Evolutionary conservation across 2,797 vertebrate genomes (phyloP), one percentile per base, ranked within the genome.

Genomic region (Notolabrus celidotus): DNA sequence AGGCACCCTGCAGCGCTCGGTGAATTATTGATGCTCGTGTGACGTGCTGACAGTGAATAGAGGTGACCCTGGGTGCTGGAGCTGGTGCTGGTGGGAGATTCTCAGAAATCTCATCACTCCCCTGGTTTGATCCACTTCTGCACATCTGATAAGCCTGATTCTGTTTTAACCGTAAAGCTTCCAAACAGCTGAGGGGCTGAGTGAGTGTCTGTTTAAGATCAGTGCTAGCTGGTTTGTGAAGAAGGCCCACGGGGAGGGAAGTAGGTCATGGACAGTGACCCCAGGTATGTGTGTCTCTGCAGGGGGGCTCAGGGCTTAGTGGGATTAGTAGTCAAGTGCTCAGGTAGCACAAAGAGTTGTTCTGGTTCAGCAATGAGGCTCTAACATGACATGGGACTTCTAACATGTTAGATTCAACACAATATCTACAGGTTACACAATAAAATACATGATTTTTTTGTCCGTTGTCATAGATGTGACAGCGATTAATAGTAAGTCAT

Each of bases 1-100:
- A 90, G 86, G 79, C 77, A 77, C 80, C 88, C 83, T 83, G 71
- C 74, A 72, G 74, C 19, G 79, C 82, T 64, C 31, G 61, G 80
- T 93, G 80, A 93, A 95, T 95, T 92, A 94, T 93, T 94, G 84
- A 94, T 92, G 77, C 69, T 76, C 45, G 49, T 75, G 77, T 84
- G 74, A 74, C 56, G 71, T 54, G 76, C 75, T 82, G 84, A 78
- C 83, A 81, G 71, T 63, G 68, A 68, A 74, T 60, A 62, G 77
- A 79, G 77, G 70, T 77, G 81, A 87, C 82, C 79, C 75, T 74
- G 74, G 65, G 53, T 74, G 74, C 49, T 47, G 46, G 23, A 47
- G 22, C 43, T 57, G 69, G 53, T 60, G 38, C 46, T 58, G 72
- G 53, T 60, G 41, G 43, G 79, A 77, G 66, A 78, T 69, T 75